A percentile compares a stretch with the other conserved stretches of the same genome.
phyloP scores from a whole-genome alignment of 1,140 invertebrate genomes.

The Apis laboriosa region DNA sequence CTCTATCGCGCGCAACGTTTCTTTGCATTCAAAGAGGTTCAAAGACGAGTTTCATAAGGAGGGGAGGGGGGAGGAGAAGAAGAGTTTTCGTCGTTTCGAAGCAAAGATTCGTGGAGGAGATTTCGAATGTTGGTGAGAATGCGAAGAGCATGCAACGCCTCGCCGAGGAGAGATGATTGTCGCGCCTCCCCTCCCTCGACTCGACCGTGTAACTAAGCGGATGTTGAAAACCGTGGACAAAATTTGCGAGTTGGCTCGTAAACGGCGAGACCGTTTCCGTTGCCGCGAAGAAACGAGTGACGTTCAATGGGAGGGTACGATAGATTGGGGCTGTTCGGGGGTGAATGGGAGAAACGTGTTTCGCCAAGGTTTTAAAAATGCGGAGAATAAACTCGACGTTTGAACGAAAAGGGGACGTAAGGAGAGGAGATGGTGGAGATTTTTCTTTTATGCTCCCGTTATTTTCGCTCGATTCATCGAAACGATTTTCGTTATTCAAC shows the following conservation, averaged over 20 bases:
- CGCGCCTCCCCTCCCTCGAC: neutral
- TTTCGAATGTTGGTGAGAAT: neutral
- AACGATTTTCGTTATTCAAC: neutral
- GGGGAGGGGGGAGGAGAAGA: too few relatives aligned
- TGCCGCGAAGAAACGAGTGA: neutral
- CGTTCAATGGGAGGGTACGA: neutral
- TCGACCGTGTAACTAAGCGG: neutral
- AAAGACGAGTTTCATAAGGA: slow-evolving; percentile 5
- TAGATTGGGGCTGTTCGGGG: slow-evolving; percentile 3
- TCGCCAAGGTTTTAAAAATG: neutral
- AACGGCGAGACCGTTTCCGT: neutral
- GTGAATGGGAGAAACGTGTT: neutral
- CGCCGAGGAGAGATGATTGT: neutral
- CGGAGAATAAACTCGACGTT: neutral
- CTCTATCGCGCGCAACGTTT: neutral
- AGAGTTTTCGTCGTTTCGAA: slow-evolving; percentile 12
- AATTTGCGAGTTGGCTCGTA: neutral
- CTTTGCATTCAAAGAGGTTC: slow-evolving; percentile 6
- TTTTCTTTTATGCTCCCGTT: neutral
- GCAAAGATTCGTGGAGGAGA: slow-evolving; percentile 22
- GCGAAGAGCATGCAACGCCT: neutral
- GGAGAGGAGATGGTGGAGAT: neutral
- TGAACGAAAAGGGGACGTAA: neutral
- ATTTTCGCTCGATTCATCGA: neutral
- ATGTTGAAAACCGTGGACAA: slow-evolving; percentile 3